Conservation (phyloP, 2,888 invertebrate species). For the Rotaria magnacalcarata region DNA sequence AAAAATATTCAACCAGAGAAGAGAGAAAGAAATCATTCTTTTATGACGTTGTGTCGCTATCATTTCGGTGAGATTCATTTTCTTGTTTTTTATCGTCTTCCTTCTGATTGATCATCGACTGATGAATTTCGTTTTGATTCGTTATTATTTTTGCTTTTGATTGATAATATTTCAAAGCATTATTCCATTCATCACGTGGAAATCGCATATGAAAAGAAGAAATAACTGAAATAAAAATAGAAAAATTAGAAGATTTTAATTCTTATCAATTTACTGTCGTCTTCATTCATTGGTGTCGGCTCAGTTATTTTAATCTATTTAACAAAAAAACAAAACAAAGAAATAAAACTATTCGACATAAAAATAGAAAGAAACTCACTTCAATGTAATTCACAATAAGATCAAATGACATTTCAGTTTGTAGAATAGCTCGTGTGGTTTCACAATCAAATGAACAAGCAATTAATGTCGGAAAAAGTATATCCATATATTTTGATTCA, state of each 20-base stretch:
- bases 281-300: neutral
- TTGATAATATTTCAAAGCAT: conserved; percentile 30
- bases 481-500: conserved; percentile 68
- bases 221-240: neutral
- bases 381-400: conserved; percentile 60
- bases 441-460: conserved; percentile 68
- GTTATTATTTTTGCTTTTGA: neutral
- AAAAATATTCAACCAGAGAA: too few relatives aligned
- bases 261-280: neutral
- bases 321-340: neutral
- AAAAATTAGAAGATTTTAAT: too few relatives aligned
- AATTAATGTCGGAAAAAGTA: conserved; percentile 75
- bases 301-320: neutral
- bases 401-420: conserved; percentile 66
- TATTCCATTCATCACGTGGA: conserved; percentile 33
- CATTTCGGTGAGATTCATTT: neutral
- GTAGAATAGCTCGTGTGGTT: conserved; percentile 71
- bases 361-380: neutral
- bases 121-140: neutral
- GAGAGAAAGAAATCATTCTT: too few relatives aligned
- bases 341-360: neutral
- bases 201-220: neutral
- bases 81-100: neutral
- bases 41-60: too few relatives aligned
- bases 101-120: neutral